Conservation (phyloP, 2,888 invertebrate genomes). For the Diaperis boleti region DNA sequence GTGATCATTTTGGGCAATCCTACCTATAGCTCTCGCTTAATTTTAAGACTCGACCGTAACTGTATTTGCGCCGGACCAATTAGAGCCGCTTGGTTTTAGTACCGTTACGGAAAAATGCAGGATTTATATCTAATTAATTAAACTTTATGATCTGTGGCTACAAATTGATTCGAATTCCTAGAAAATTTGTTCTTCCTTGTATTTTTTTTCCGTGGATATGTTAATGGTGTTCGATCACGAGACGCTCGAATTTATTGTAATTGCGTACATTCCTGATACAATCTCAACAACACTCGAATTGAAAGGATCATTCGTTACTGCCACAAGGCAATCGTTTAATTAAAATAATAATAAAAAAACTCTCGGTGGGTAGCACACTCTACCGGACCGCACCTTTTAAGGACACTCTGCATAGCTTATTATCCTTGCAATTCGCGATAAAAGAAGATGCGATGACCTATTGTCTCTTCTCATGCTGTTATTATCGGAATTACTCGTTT, state of each 20-base stretch:
- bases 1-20: conserved; percentile 10
- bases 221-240: conserved; percentile 29
- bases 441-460: conserved; percentile 23
- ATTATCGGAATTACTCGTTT: conserved; percentile 29
- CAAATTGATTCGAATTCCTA: conserved; percentile 1
- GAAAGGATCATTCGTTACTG: conserved; percentile 32
- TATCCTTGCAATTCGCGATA: conserved; percentile 12
- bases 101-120: conserved; percentile 27
- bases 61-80: conserved; percentile 26
- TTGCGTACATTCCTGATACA: conserved; percentile 28
- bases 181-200: conserved; percentile 2
- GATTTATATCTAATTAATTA: conserved; percentile 10
- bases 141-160: conserved; percentile 2
- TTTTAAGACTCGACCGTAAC: conserved; percentile 9
- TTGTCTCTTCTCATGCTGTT: conserved; percentile 22
- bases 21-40: conserved; percentile 2
- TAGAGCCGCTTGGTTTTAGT: conserved; percentile 15
- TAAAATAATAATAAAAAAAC: conserved; percentile 29
- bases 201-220: conserved; percentile 5
- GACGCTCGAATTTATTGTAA: conserved; percentile 32
- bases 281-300: conserved; percentile 26
- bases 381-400: conserved; percentile 30
- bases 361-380: conserved; percentile 20
- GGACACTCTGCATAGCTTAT: conserved; percentile 12
- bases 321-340: conserved; percentile 33